Evolutionary conservation across 2,113 vertebrate species (phyloP).

Genomic region (Gobiocypris rarus): DNA sequence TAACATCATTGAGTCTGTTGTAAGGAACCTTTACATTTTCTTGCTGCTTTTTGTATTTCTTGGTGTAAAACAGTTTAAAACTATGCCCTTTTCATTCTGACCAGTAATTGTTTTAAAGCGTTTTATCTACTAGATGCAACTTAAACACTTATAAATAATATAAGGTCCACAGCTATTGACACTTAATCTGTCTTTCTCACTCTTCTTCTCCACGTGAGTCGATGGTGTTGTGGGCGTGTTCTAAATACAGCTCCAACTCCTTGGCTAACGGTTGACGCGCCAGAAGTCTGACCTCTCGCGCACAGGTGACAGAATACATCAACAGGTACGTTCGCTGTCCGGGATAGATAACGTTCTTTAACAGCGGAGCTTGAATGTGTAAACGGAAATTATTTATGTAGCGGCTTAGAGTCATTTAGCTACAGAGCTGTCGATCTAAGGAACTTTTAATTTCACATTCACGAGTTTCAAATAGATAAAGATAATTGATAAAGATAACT

Average conservation of each 20-base stretch:
- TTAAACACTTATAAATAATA: background rate
- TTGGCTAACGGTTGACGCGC: background rate
- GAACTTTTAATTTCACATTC: background rate
- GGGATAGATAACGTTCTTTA: background rate
- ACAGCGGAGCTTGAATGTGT: background rate
- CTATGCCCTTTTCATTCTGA: background rate
- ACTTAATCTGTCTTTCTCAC: background rate
- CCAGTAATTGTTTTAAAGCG: background rate
- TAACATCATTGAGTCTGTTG: no score
- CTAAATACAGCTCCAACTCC: background rate
- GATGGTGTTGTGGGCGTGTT: constrained; percentile 30
- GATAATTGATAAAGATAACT: background rate
- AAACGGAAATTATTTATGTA: background rate
- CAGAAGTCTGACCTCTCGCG: background rate
- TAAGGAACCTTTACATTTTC: no score
- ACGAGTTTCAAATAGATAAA: no score
- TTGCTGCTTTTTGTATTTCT: no score
- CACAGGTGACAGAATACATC: constrained; percentile 43
- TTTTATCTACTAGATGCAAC: background rate
- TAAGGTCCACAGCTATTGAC: background rate
- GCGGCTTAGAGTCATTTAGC: background rate
- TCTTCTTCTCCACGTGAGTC: background rate
- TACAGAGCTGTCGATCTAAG: background rate
- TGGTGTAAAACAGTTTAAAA: background rate
- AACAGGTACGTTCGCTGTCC: constrained; percentile 33